Evolutionary conservation across 2,888 invertebrate genomes (phyloP).

Genomic region (Andrena chrysosceles): DNA sequence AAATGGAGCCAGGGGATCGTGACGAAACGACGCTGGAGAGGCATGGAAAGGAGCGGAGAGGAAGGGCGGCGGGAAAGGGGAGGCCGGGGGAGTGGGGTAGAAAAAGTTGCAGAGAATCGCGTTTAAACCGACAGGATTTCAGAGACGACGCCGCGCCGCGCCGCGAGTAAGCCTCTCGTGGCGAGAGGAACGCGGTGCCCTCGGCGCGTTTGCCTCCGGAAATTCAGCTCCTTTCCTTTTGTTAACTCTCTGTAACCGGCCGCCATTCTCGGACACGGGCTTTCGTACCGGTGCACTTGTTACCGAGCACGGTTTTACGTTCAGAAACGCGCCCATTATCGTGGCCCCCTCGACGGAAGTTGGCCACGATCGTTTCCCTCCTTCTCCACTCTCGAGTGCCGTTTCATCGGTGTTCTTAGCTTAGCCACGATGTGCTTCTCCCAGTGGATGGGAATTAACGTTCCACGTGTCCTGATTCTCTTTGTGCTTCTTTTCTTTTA

Average conservation of each 20-base stretch:
- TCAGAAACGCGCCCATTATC: slow-evolving; percentile 32
- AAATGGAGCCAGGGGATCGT: slow-evolving; percentile 39
- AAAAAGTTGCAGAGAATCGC: slow-evolving; percentile 24
- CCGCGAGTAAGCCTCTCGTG: slow-evolving; percentile 1
- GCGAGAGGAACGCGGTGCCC: slow-evolving; percentile 12
- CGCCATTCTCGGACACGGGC: slow-evolving; percentile 11
- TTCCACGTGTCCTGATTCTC: not conserved
- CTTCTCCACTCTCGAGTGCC: not conserved
- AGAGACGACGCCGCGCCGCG: slow-evolving; percentile 9
- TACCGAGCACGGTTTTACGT: slow-evolving; percentile 31
- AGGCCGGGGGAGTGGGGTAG: not conserved
- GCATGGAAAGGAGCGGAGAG: not conserved
- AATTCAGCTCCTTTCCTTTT: slow-evolving; percentile 46
- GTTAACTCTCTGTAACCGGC: slow-evolving; percentile 41
- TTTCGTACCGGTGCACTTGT: slow-evolving; percentile 10
- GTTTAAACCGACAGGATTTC: slow-evolving; percentile 30
- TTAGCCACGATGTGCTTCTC: not conserved
- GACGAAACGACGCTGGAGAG: slow-evolving; percentile 12
- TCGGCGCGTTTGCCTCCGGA: slow-evolving; percentile 40
- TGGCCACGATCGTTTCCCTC: not conserved
- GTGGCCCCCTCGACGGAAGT: slow-evolving; percentile 21
- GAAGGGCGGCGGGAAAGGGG: not conserved
- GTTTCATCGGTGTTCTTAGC: not conserved
- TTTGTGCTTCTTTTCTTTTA: no score
- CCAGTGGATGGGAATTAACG: slow-evolving; percentile 2